Evolutionary conservation across 2,888 invertebrate genomes (phyloP), one percentile per base, ranked within the genome.

Genomic region (Aplocera efformata): DNA sequence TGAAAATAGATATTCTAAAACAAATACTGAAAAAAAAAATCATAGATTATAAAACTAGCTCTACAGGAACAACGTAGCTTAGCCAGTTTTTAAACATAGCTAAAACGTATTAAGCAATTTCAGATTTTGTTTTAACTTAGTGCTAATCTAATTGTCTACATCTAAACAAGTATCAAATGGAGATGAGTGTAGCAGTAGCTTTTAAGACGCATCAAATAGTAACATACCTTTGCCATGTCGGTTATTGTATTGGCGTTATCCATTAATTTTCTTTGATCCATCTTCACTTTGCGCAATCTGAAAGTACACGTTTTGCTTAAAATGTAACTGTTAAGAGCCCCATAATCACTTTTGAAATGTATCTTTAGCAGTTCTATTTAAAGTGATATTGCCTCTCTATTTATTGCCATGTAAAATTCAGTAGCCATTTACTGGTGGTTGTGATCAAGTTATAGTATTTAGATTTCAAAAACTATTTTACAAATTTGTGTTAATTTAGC

Each of bases 231-330:
- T 67, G 99, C 99, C 96, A 99, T 98, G 79, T 99, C 99, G 46
- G 98, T 98, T 81, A 99, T 96, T 45, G 99, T 99, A 73, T 98
- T 98, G 60, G 98, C 98, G 79, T 99, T 99, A 83, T 99, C 99
- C 94, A 98, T 97, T 65, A 99, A 89, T 90, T 99, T 99, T 79
- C 99, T 92, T 90, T 99, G 99, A 90, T 99, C 99, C 96, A 99
- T 98, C 91, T 99, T 99, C 51, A 99, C 98, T 91, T 99, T 98
- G 74, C 99, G 92, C 88, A 99, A 93, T 81, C 99, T 99, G 81
- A 48, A 89, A 90, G n/a, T n/a, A 7, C 32, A 23, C 7, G 5
- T 17, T 17, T 17, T 17, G 13, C 5, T 17, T 17, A 17, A 5
- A 3, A 17, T 3, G 13, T 3, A 2, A 17, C 13, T 5, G 13